Base-by-base conservation (phyloP, 2,797 vertebrate species). In the Naso thynnoides region DNA sequence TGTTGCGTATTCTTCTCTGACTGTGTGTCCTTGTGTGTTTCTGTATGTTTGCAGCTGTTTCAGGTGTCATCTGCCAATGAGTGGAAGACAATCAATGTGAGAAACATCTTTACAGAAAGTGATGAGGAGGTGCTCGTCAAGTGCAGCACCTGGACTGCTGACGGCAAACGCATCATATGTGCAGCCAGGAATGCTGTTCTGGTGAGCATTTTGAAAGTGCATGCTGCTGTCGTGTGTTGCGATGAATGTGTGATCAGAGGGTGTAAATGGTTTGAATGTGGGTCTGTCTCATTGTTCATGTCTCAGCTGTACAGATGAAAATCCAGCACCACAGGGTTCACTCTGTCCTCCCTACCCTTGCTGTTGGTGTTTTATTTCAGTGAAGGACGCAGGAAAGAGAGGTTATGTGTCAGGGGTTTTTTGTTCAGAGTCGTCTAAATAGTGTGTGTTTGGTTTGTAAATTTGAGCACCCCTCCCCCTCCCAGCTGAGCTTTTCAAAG, bases 81-180 rank as follows among this genome's bases (percentile, higher is more conserved):
- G 80, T 93, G 90, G 92, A 96, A 96, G 89, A 95, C 92, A 3
- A 95, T 99, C 62, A 81, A 95, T 5, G 91, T 98, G 80, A 92
- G 83, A 59, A 70, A 81, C 18, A 78, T 90, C 86, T 95, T 97
- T 70, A 77, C 76, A 38, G 96, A 92, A 31, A 88, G 90, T 27
- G 95, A 95, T 0, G 95, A 96, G 36, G 95, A 96, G 0, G 93
- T 96, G 52, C 85, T 94, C 3, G 95, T 98, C 69, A 97, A 96
- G 68, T 99, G 97, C 86, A 98, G 96, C 85, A 96, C 95, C 4
- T 99, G 98, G 98, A 96, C 96, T 1, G 86, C 93, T 4, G 95
- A 97, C 24, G 91, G 96, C 66, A 81, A 89, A 31, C 82, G 60
- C n/a, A 77, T 99, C 81, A 91, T 97, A 68, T 96, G 95, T 68